Percentiles rank a stretch among this genome's conserved stretches.
These are phyloP conservation scores for Xylocopa sonorina DNA, from an alignment of 1,140 invertebrate species.

Conservation along the genomic window DNA sequence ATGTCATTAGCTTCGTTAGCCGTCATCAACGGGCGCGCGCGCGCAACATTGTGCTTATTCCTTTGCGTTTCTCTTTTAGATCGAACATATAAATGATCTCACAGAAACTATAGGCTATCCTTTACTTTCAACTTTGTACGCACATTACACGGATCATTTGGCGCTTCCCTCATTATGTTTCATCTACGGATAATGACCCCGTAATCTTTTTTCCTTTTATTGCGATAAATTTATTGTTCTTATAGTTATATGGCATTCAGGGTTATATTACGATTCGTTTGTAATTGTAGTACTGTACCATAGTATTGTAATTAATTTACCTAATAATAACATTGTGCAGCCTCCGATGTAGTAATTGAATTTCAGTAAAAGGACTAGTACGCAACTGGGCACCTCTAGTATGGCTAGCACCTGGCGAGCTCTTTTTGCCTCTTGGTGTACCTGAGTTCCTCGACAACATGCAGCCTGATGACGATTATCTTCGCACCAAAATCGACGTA, in stretches of 20 bases:
- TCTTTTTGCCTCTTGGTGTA: slow-evolving; percentile 84
- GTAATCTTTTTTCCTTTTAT: not conserved
- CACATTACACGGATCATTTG: not conserved
- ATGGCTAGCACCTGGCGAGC: slow-evolving; percentile 85
- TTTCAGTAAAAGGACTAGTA: slow-evolving; percentile 81
- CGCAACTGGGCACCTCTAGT: slow-evolving; percentile 85
- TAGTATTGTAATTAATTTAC: not conserved
- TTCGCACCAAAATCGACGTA: slow-evolving; percentile 82
- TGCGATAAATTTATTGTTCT: not conserved
- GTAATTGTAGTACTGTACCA: too few species aligned
- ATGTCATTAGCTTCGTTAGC: not conserved
- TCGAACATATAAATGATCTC: not conserved
- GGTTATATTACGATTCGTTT: too few species aligned
- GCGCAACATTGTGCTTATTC: not conserved
- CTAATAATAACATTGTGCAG: not conserved
- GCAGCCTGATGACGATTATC: slow-evolving; percentile 79
- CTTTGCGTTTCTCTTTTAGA: not conserved
- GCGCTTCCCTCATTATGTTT: not conserved
- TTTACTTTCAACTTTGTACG: not conserved
- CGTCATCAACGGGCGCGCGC: not conserved
- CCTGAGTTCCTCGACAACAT: slow-evolving; percentile 85
- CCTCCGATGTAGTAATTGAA: slow-evolving; percentile 7
- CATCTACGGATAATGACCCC: not conserved
- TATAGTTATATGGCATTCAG: not conserved
- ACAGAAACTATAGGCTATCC: not conserved